phyloP scores from a whole-genome alignment of 1,140 invertebrate genomes.

The Delia radicum region DNA sequence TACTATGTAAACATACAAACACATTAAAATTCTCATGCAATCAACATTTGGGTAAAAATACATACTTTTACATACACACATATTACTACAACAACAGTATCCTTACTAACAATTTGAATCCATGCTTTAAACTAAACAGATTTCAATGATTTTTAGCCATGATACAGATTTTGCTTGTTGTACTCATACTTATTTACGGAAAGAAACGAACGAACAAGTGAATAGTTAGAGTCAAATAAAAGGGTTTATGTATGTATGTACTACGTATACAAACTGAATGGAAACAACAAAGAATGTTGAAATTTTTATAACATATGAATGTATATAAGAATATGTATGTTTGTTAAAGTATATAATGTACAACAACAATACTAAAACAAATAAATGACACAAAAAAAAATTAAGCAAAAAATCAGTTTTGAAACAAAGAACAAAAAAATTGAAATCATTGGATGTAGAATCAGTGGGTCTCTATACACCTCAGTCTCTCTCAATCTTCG shows the following conservation, averaged over 20 bases:
- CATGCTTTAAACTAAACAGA: constrained; percentile 19
- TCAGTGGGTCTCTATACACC: too few species aligned
- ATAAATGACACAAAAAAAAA: too few species aligned
- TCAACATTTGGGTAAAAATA: background rate
- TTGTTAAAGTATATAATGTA: background rate
- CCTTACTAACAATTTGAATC: constrained; percentile 12
- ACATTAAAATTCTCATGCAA: background rate
- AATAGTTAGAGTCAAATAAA: too few species aligned
- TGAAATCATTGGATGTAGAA: too few species aligned
- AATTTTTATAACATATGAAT: background rate
- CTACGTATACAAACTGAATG: too few species aligned
- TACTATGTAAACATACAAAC: too few species aligned
- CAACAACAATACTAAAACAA: too few species aligned
- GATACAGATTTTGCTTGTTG: constrained; percentile 10
- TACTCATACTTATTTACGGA: too few species aligned
- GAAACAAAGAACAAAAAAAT: too few species aligned
- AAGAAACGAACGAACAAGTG: too few species aligned
- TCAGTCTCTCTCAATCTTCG: too few species aligned
- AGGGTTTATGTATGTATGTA: background rate
- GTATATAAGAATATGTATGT: background rate
- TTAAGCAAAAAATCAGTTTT: too few species aligned
- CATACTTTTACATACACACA: background rate
- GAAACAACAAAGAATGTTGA: constrained; percentile 2
- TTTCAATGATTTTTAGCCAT: constrained; percentile 22
- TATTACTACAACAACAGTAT: background rate